Base-by-base conservation (phyloP, 2,888 invertebrate species). In the Phlogophora meticulosa region DNA sequence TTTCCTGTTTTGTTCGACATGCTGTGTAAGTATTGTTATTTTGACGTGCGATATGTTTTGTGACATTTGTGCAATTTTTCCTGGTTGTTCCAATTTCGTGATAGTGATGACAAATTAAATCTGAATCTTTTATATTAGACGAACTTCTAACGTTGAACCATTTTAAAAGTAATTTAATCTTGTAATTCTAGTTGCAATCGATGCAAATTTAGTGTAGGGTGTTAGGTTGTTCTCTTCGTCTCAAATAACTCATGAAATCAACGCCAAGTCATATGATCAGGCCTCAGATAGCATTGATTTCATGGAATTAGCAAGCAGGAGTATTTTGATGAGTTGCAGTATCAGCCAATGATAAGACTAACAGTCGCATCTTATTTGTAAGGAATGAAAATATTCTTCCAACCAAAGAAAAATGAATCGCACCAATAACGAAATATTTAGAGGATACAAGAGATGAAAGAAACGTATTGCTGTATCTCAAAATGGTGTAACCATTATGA, bases 211-310 rank as follows among this genome's bases (percentile, higher is more conserved):
- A 3, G 40, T 46, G n/a, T 70, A 38, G 0, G 62, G 56, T 65
- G 56, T 72, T 38, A 43, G 62, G 57, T 76, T 48, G 15, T 53
- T 68, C 56, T 62, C 58, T 45, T 60, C 40, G 24, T 65, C 68
- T 77, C 77, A 62, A 59, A 73, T 77, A 42, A 60, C 73, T 7
- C 4, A 53, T 60, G 68, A 59, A 68, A 77, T 59, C 24, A 32
- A 73, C 20, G 45, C 64, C 67, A 43, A 22, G 62, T 56, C 28
- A 63, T 38, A 48, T 52, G 56, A 71, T 66, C 20, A 15, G 11
- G 15, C 7, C 20, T 10, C 15, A 46, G 20, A 62, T 71, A 62
- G 53, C 28, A 58, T 20, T 22, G 11, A 32, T 55, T 58, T 48
- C 38, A 24, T 20, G 13, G 42, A 69, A 71, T 36, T 2, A 32